Conservation (phyloP, 2,888 invertebrate species). For the Andrena marginata region DNA sequence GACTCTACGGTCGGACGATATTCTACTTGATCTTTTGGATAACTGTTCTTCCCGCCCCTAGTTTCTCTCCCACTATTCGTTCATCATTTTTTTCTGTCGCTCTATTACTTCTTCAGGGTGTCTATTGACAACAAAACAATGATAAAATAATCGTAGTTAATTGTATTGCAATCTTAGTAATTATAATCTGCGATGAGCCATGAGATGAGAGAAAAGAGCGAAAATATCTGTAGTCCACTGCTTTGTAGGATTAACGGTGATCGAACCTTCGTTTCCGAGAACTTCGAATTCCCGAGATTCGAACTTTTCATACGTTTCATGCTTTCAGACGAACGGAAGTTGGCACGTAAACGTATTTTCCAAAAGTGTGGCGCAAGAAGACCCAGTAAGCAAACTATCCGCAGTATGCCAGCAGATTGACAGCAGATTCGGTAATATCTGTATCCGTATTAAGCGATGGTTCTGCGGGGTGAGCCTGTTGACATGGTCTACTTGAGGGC, state of each 20-base stretch:
- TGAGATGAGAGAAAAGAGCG: not conserved
- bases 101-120: slow-evolving; percentile 69
- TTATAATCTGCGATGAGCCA: slow-evolving; percentile 17
- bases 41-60: slow-evolving; percentile 33
- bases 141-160: slow-evolving; percentile 6
- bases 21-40: slow-evolving; percentile 16
- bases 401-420: no score
- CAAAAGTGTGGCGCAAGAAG: slow-evolving; percentile 65
- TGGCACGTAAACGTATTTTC: slow-evolving; percentile 51
- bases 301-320: slow-evolving; percentile 65
- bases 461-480: no score
- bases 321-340: slow-evolving; percentile 65
- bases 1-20: slow-evolving; percentile 50
- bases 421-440: no score
- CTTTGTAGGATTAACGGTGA: not conserved
- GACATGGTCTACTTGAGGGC: no score
- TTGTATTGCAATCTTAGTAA: slow-evolving; percentile 15
- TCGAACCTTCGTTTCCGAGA: slow-evolving; percentile 25
- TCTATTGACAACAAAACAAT: slow-evolving; percentile 65
- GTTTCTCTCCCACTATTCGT: slow-evolving; percentile 44
- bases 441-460: no score
- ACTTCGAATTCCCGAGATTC: slow-evolving; percentile 28
- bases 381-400: no score
- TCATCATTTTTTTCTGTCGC: slow-evolving; percentile 53
- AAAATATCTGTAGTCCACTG: slow-evolving; percentile 1